Evolutionary conservation across 2,888 invertebrate genomes (phyloP).

Genomic region (Rosalia funebris): DNA sequence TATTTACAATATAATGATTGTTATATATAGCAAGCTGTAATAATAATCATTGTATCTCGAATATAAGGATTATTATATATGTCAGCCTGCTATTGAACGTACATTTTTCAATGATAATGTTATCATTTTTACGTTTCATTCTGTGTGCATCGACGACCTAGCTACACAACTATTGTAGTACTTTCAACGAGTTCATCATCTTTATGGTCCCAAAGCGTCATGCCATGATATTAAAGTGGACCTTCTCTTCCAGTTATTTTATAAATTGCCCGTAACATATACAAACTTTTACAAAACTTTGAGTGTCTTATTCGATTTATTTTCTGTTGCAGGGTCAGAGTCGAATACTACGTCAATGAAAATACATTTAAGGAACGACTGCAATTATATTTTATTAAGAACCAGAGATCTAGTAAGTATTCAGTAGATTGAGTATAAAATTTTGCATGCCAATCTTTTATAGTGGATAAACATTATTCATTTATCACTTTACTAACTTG

Average conservation of each 20-base stretch:
- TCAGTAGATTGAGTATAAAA: neutral
- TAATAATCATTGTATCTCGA: no score
- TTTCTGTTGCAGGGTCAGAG: slow-evolving; percentile 90
- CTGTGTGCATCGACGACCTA: no score
- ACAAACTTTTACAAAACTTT: slow-evolving; percentile 3
- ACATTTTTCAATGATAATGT: no score
- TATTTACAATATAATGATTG: no score
- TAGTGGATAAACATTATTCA: no score
- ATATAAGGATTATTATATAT: no score
- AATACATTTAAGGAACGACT: slow-evolving; percentile 98
- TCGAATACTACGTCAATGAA: slow-evolving; percentile 99
- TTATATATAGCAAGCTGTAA: no score
- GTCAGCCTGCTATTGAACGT: no score
- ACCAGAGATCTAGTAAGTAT: slow-evolving; percentile 98
- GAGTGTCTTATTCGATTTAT: slow-evolving; percentile 21
- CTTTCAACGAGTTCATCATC: neutral
- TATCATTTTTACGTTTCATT: no score
- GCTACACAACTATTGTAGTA: no score
- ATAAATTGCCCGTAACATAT: slow-evolving; percentile 17
- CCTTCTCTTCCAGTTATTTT: slow-evolving; percentile 8
- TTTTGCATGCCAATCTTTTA: neutral
- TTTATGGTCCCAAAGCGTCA: slow-evolving; percentile 10
- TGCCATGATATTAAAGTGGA: slow-evolving; percentile 1
- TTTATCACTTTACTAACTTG: no score
- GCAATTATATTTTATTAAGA: slow-evolving; percentile 99